These are phyloP conservation scores for Acronicta leporina DNA, from an alignment of 2,888 invertebrate genomes.

Conservation along the genomic window DNA sequence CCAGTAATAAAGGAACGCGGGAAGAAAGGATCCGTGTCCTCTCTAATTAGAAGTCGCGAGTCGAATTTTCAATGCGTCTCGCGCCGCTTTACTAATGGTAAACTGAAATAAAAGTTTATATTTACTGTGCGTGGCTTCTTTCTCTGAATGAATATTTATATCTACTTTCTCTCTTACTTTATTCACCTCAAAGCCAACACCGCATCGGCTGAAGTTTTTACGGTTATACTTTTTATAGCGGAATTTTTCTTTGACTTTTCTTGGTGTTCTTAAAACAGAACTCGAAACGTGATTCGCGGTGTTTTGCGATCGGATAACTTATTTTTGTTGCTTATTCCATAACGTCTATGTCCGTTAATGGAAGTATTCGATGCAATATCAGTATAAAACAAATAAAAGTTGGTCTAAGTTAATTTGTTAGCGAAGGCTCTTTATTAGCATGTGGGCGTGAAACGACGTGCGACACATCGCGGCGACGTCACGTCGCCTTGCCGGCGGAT, in stretches of 20 bases:
- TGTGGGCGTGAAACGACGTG: constrained; percentile 43
- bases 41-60: constrained; percentile 86
- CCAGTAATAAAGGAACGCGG: constrained; percentile 81
- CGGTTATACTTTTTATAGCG: constrained; percentile 73
- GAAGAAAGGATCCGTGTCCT: constrained; percentile 79
- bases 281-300: constrained; percentile 56
- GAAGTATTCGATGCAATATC: constrained; percentile 1
- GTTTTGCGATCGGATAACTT: constrained; percentile 42
- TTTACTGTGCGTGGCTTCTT: constrained; percentile 84
- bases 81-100: constrained; percentile 76
- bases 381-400: constrained; percentile 23
- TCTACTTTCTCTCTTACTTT: constrained; percentile 74
- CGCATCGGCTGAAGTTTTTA: constrained; percentile 72
- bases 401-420: constrained; percentile 39
- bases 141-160: constrained; percentile 85
- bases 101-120: constrained; percentile 87
- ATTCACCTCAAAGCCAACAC: constrained; percentile 78
- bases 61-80: constrained; percentile 86
- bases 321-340: constrained; percentile 27
- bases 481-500: constrained; percentile 65
- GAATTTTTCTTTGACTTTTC: constrained; percentile 74
- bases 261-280: constrained; percentile 66
- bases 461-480: constrained; percentile 54
- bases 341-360: neutral
- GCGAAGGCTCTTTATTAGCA: constrained; percentile 45